Evolutionary conservation across 2,113 vertebrate species (phyloP).

Genomic region (Meriones unguiculatus): DNA sequence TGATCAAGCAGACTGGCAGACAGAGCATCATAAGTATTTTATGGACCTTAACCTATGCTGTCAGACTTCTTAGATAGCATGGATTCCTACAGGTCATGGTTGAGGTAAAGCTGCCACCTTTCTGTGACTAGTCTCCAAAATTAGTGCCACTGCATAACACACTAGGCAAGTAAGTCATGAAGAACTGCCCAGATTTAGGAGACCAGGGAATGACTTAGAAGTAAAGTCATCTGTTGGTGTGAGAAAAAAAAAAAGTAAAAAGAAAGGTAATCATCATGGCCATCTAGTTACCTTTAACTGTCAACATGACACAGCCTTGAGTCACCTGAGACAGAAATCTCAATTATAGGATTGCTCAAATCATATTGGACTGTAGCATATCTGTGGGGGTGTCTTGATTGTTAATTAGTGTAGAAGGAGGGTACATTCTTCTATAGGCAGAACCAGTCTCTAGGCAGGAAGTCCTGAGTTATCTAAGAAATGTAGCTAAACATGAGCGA

Average conservation of each 20-base stretch:
- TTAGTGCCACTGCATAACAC: neutral
- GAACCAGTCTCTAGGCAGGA: neutral
- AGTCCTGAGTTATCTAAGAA: neutral
- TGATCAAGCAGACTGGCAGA: neutral
- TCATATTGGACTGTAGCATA: too few relatives aligned
- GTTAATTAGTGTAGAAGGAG: neutral
- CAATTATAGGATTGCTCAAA: neutral
- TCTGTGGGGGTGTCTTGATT: neutral
- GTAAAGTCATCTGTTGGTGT: neutral
- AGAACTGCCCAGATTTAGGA: neutral
- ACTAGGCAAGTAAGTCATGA: neutral
- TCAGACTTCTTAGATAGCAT: neutral
- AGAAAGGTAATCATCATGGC: neutral
- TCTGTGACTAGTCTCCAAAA: neutral
- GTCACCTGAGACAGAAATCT: neutral
- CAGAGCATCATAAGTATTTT: neutral
- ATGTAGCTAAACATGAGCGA: neutral
- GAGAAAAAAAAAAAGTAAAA: neutral
- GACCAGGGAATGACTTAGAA: neutral
- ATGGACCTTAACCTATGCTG: too few relatives aligned
- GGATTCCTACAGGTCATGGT: neutral
- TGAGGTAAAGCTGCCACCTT: neutral
- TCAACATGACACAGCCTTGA: neutral
- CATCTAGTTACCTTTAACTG: neutral
- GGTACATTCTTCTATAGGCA: too few relatives aligned